A percentile compares a stretch with the other conserved stretches of the same genome.
Evolutionary conservation across 2,113 vertebrate species (phyloP).

Genomic region (Casuarius casuarius): DNA sequence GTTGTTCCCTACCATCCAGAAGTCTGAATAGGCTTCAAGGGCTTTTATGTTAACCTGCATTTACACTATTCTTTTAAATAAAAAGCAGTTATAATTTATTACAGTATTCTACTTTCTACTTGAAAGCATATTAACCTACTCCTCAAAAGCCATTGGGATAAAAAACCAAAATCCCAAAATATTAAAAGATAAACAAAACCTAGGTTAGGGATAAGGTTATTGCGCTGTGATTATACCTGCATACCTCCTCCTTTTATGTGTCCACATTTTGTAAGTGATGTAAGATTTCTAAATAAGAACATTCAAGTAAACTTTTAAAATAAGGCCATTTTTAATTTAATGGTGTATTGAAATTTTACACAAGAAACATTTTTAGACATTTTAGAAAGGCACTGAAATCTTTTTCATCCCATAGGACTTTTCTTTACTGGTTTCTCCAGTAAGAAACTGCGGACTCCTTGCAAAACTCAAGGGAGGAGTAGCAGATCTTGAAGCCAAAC

Average conservation of each 20-base stretch:
- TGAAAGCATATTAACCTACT: not conserved
- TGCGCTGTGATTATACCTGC: not conserved
- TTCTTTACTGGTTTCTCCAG: not conserved
- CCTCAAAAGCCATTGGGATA: not conserved
- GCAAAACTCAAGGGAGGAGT: not conserved
- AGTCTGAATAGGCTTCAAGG: rapidly evolving
- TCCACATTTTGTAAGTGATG: not conserved
- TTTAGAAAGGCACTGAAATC: not conserved
- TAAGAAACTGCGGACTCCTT: not conserved
- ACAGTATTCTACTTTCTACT: not conserved
- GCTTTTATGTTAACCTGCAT: not conserved
- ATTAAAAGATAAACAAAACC: not conserved
- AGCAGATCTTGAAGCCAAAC: not conserved
- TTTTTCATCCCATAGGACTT: not conserved
- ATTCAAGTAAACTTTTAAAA: not conserved
- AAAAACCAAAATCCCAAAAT: not conserved
- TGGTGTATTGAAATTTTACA: not conserved
- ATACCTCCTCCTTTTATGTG: not conserved
- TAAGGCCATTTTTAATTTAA: not conserved
- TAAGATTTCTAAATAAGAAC: not conserved
- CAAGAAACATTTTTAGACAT: not conserved
- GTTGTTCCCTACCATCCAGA: not conserved
- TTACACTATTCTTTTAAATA: not conserved
- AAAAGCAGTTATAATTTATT: not conserved
- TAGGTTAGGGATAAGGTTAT: not conserved